These are phyloP conservation scores for Idaea dimidiata DNA, from an alignment of 2,888 invertebrate genomes.

Conservation along the genomic window DNA sequence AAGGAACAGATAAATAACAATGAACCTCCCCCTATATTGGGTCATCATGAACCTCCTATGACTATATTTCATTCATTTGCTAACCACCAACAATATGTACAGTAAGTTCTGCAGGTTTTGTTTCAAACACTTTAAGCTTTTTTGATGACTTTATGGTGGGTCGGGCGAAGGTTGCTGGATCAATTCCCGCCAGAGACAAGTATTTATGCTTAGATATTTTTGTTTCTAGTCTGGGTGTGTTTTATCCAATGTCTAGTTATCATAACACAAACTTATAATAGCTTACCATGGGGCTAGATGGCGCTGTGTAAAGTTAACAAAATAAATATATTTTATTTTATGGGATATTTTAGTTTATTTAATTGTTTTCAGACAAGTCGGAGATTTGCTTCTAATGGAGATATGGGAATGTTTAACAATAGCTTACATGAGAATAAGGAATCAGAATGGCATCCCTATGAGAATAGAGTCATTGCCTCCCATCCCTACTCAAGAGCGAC, in stretches of 20 bases:
- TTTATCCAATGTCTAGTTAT: too few relatives aligned
- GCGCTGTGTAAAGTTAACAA: too few relatives aligned
- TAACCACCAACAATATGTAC: slow-evolving; percentile 81
- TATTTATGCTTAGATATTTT: too few relatives aligned
- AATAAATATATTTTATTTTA: too few relatives aligned
- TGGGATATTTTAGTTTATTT: too few relatives aligned
- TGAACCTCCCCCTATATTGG: slow-evolving; percentile 79
- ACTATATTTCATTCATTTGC: slow-evolving; percentile 79
- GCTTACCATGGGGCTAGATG: too few relatives aligned
- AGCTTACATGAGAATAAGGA: slow-evolving; percentile 49
- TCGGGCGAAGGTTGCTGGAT: too few relatives aligned
- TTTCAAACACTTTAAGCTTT: too few relatives aligned
- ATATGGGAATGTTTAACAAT: slow-evolving; percentile 80
- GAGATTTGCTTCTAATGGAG: slow-evolving; percentile 82
- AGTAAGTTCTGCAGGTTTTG: slow-evolving; percentile 54
- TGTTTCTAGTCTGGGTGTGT: too few relatives aligned
- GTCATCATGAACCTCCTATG: slow-evolving; percentile 66
- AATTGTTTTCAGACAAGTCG: slow-evolving; percentile 61
- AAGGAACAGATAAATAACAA: slow-evolving; percentile 72
- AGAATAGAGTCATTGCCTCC: slow-evolving; percentile 59
- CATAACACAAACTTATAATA: too few relatives aligned
- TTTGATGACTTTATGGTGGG: too few relatives aligned
- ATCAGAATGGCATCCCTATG: slow-evolving; percentile 42
- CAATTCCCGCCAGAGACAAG: too few relatives aligned
- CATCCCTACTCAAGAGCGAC: slow-evolving; percentile 49